phyloP scores from a whole-genome alignment of 2,797 vertebrate species.

The Girardinus metallicus region DNA sequence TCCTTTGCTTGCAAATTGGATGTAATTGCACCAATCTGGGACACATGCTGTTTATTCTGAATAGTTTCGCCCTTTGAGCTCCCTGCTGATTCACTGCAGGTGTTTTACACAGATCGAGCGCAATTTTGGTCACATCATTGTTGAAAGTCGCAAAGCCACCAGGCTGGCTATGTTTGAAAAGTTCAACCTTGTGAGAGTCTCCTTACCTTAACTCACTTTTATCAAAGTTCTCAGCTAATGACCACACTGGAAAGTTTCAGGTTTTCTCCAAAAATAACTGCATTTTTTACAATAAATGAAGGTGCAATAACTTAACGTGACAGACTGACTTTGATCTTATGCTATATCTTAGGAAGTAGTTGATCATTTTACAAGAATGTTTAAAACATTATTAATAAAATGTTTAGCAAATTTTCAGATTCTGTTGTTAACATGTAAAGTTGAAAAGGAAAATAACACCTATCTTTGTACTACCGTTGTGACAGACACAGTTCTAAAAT shows the following conservation, averaged over 20 bases:
- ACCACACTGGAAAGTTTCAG: conserved; percentile 47
- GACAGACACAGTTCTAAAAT: no score
- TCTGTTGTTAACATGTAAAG: background rate
- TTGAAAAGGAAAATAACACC: background rate
- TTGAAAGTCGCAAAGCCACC: conserved; percentile 45
- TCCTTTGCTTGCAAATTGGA: conserved; percentile 58
- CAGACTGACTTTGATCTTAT: conserved; percentile 20
- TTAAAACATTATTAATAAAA: background rate
- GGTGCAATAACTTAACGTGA: conserved; percentile 20
- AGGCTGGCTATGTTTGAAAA: conserved; percentile 49
- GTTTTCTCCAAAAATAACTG: background rate
- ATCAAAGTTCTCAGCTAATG: conserved; percentile 64
- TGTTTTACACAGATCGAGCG: conserved; percentile 53
- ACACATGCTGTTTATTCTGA: conserved; percentile 53
- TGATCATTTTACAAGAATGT: background rate
- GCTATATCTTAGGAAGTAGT: background rate
- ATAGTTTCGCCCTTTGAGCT: conserved; percentile 43
- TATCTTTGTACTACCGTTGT: background rate
- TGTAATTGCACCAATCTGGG: conserved; percentile 51
- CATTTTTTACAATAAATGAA: conserved; percentile 18
- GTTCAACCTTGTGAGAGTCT: conserved; percentile 41
- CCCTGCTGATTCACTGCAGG: conserved; percentile 33
- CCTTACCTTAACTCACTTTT: conserved; percentile 51
- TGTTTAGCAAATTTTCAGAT: background rate
- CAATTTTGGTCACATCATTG: conserved; percentile 47